A percentile compares a stretch with the other conserved stretches of the same genome.
phyloP scores from a whole-genome alignment of 2,888 invertebrate species.

The Lasioglossum lativentre region DNA sequence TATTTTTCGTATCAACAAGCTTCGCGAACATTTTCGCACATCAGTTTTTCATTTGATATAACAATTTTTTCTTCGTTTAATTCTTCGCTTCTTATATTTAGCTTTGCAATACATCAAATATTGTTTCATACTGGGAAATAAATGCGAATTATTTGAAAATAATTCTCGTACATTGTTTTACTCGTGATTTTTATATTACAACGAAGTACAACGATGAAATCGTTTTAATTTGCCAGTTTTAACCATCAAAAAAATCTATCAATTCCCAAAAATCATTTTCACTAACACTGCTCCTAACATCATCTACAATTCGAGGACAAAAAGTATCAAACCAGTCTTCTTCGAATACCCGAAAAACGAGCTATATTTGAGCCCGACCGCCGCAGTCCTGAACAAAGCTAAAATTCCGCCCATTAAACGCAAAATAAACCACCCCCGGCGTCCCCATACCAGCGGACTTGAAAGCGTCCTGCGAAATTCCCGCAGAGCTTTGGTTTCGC shows the following conservation, averaged over 20 bases:
- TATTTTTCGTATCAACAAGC: conserved; percentile 4
- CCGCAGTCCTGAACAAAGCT: background rate
- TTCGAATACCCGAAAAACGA: background rate
- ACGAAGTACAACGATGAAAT: too few relatives aligned
- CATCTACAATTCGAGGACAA: background rate
- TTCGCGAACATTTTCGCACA: background rate
- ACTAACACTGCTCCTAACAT: background rate
- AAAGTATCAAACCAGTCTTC: background rate
- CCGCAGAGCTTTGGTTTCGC: background rate
- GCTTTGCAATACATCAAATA: too few relatives aligned
- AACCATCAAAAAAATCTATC: background rate
- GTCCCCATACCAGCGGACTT: background rate
- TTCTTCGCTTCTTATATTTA: background rate
- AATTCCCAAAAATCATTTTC: background rate
- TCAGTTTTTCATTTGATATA: too few relatives aligned
- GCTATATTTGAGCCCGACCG: background rate
- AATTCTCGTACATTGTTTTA: too few relatives aligned
- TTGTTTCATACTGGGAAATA: too few relatives aligned
- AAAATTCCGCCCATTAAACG: background rate
- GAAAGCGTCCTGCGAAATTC: background rate
- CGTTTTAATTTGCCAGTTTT: too few relatives aligned
- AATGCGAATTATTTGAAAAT: too few relatives aligned
- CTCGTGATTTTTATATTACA: too few relatives aligned
- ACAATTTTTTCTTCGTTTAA: background rate
- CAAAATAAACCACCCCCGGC: background rate